These are phyloP conservation scores for Mohoua ochrocephala DNA, from an alignment of 2,113 vertebrate species.

Conservation along the genomic window DNA sequence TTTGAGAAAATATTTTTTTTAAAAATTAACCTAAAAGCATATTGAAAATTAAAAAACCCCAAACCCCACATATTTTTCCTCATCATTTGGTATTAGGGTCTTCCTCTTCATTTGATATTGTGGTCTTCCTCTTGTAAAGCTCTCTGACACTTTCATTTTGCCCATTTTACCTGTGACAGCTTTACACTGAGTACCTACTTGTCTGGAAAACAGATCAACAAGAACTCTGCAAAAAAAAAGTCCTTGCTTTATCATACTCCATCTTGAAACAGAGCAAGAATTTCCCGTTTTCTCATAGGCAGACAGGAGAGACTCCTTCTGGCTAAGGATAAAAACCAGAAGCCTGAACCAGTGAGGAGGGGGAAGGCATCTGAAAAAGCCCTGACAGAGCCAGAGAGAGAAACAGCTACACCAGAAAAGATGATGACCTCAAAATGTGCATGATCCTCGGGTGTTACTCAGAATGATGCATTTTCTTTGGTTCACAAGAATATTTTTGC, in stretches of 20 bases:
- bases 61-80: not conserved
- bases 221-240: not conserved
- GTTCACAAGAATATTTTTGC: not conserved
- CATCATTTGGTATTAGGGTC: not conserved
- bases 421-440: not conserved
- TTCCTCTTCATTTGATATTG: not conserved
- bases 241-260: not conserved
- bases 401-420: not conserved
- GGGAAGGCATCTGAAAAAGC: not conserved
- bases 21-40: not conserved
- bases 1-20: not conserved
- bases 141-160: not conserved
- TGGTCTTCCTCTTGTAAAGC: not conserved
- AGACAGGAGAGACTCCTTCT: not conserved
- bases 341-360: not conserved
- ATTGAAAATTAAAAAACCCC: accelerated
- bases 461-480: not conserved
- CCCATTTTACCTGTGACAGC: not conserved
- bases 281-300: not conserved
- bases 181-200: not conserved
- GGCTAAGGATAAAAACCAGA: not conserved
- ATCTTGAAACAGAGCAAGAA: not conserved
- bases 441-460: not conserved
- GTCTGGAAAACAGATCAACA: not conserved
- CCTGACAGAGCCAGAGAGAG: not conserved